Conservation (phyloP, 2,113 vertebrate species). For the Lynx canadensis region DNA sequence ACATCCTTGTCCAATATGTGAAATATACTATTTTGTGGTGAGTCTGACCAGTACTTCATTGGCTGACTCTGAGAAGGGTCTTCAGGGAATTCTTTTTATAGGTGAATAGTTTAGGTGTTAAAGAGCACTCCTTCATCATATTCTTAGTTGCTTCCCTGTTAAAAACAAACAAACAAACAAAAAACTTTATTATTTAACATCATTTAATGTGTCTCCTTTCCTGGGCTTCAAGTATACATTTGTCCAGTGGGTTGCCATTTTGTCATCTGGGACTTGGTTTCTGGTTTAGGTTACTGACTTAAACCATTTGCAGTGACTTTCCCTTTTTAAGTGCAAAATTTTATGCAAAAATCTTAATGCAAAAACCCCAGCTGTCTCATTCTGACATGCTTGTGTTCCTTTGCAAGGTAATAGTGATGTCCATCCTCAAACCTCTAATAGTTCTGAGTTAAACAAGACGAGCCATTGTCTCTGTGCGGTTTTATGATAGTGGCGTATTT, state of each 20-base stretch:
- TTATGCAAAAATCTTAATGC: background rate
- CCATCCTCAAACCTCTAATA: background rate
- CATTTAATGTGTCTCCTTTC: background rate
- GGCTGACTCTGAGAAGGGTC: background rate
- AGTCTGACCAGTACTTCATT: background rate
- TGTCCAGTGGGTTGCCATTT: background rate
- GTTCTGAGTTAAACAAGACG: background rate
- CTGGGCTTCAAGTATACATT: background rate
- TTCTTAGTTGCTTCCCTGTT: background rate
- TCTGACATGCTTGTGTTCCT: background rate
- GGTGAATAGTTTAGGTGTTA: background rate
- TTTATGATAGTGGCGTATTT: slow-evolving; percentile 19
- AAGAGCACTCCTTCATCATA: background rate
- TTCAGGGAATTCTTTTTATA: background rate
- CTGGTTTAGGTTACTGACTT: background rate
- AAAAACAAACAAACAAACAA: background rate
- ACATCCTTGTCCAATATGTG: background rate
- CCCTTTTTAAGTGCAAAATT: background rate
- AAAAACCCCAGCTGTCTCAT: background rate
- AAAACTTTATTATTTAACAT: background rate
- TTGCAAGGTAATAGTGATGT: background rate
- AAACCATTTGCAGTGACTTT: background rate
- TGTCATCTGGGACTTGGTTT: background rate
- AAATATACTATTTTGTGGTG: background rate
- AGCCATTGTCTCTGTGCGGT: background rate